These are phyloP conservation scores for Trimorus sp. DNA, from an alignment of 2,888 invertebrate genomes.

Conservation along the genomic window DNA sequence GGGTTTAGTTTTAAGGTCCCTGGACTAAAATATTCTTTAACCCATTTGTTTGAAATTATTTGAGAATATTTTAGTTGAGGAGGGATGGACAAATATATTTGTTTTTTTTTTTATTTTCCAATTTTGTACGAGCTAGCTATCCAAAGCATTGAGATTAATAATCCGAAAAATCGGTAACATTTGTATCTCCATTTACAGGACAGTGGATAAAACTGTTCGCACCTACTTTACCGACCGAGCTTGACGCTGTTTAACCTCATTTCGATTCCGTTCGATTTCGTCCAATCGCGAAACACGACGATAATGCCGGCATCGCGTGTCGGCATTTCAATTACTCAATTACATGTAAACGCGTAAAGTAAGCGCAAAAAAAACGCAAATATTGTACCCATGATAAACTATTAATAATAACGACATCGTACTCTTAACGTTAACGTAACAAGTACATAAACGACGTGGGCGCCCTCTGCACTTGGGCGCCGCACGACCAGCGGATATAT, in stretches of 20 bases:
- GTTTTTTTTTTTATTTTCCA: too few species aligned
- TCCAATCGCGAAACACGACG: conserved; percentile 26
- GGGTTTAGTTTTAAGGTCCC: too few species aligned
- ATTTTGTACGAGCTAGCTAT: too few species aligned
- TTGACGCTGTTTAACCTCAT: too few species aligned
- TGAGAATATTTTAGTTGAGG: too few species aligned
- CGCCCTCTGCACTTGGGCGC: conserved; percentile 6
- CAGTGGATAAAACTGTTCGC: too few species aligned
- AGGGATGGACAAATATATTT: too few species aligned
- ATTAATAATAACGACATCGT: conserved; percentile 34
- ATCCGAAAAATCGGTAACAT: too few species aligned
- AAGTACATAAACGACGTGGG: conserved; percentile 21
- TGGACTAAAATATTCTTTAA: too few species aligned
- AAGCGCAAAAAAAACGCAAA: conserved; percentile 36
- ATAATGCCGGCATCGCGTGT: conserved; percentile 25
- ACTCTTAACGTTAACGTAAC: conserved; percentile 44
- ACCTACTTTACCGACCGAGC: conserved; percentile 9
- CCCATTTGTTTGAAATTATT: too few species aligned
- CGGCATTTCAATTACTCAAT: conserved; percentile 37
- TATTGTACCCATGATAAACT: conserved; percentile 39
- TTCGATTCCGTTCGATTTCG: conserved; percentile 5
- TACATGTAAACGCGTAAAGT: conserved; percentile 10
- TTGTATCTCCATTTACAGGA: too few species aligned
- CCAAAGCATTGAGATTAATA: too few species aligned
- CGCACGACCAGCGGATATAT: conserved; percentile 49